phyloP scores from a whole-genome alignment of 2,888 invertebrate genomes.

The Leistus spinibarbis region DNA sequence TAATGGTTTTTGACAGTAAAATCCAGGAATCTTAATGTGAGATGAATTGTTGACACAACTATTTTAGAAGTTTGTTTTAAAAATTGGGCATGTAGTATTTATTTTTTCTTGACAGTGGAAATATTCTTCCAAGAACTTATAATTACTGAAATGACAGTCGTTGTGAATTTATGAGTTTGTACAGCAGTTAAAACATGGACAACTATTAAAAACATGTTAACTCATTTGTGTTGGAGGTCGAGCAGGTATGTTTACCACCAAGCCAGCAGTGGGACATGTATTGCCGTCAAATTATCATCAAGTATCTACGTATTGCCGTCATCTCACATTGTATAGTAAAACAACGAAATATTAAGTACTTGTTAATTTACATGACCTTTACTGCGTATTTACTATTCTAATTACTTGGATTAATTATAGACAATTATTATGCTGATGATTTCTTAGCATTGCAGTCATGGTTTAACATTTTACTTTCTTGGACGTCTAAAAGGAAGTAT shows the following conservation, averaged over 20 bases:
- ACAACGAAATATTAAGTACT: slow-evolving; percentile 15
- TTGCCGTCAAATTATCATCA: slow-evolving; percentile 6
- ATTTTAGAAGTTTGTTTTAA: slow-evolving; percentile 50
- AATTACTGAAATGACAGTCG: slow-evolving; percentile 45
- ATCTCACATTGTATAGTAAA: slow-evolving; percentile 1
- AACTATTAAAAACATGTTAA: slow-evolving; percentile 46
- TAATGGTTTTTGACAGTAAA: background rate
- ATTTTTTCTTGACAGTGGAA: slow-evolving; percentile 51
- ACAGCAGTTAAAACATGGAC: slow-evolving; percentile 45
- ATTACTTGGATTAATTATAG: background rate
- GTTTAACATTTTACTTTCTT: too few species aligned
- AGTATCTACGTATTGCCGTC: background rate
- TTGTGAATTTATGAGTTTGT: slow-evolving; percentile 49
- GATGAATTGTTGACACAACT: slow-evolving; percentile 5
- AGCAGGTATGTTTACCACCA: background rate
- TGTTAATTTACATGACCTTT: slow-evolving; percentile 32
- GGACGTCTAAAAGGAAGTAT: too few species aligned
- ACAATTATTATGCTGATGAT: too few species aligned
- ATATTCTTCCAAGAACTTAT: slow-evolving; percentile 49
- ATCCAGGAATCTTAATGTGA: background rate
- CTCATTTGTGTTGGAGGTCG: slow-evolving; percentile 42
- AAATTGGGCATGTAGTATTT: slow-evolving; percentile 45
- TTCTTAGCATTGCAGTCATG: too few species aligned
- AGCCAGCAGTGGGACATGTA: slow-evolving; percentile 1
- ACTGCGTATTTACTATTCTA: slow-evolving; percentile 15